Base-by-base conservation (phyloP, 2,888 invertebrate genomes). In the Ligdia adustata region DNA sequence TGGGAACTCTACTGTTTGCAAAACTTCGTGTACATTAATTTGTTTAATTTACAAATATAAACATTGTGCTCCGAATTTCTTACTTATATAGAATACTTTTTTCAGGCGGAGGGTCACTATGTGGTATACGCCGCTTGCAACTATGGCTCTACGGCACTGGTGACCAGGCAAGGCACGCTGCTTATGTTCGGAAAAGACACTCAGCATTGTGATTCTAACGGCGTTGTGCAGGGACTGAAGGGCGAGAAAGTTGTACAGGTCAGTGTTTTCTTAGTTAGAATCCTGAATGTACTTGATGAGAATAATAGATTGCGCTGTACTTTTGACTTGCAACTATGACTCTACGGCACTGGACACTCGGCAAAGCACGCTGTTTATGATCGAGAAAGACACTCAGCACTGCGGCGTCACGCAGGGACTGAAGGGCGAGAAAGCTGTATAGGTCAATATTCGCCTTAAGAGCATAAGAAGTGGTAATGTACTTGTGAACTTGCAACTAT, bases 151-250 rank as follows among this genome's bases (percentile, higher is more conserved):
- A 97, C 98, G 5, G 98, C 98, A 2, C 92, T 99, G 52, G 95
- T 99, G 0, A 97, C 97, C 1, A 94, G 95, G 67, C 95, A 96
- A 41, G 99, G 99, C 0, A 94, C 96, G 66, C 88, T 99, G 24
- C 93, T 96, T 43, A 96, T 99, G 95, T 98, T 96, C 79, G 98
- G 99, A 28, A 98, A 98, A 78, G 98, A 99, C 80, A 96, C 95
- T 6, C 93, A 95, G 3, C 95, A 97, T 73, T 95, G 95, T 63
- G 97, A 97, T 83, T 88, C 93, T 0, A 76, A 70, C 71, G 95
- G 95, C n/a, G 87, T 94, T 40, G 95, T 97, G 1, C 92, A 92
- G 1, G 96, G 95, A 39, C 83, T 97, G 43, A 92, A 93, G 48
- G 94, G 96, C 34, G 93, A 95, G 54, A 91, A 92, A 55, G 91